Conservation (phyloP, 2,113 vertebrate species). For the Megalops atlanticus region DNA sequence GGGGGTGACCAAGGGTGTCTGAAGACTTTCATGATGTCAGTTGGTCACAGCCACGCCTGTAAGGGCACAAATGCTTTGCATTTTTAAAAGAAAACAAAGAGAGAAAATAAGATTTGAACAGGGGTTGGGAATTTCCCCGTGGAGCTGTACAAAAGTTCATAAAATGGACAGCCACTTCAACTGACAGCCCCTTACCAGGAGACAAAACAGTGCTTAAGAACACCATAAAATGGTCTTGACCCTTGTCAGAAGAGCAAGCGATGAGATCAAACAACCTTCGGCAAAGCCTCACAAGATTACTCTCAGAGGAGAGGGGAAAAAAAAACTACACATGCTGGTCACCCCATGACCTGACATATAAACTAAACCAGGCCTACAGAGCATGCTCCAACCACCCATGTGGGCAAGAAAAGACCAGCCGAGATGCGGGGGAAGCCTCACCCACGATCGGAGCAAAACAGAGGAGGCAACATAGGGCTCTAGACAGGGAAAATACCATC, state of each 20-base stretch:
- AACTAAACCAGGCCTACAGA: not conserved
- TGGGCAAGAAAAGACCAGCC: not conserved
- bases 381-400: not conserved
- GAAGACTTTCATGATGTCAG: not conserved
- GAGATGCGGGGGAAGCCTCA: not conserved
- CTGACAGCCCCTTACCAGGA: not conserved
- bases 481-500: not conserved
- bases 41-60: not conserved
- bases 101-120: not conserved
- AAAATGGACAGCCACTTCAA: not conserved
- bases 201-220: constrained; percentile 2
- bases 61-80: not conserved
- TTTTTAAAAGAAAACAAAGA: too few relatives aligned
- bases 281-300: not conserved
- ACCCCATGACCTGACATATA: not conserved
- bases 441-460: not conserved
- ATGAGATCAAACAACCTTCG: not conserved
- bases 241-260: not conserved
- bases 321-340: not conserved
- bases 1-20: not conserved
- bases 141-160: not conserved
- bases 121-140: not conserved
- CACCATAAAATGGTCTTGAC: not conserved
- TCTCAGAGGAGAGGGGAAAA: not conserved
- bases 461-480: not conserved